Conservation (phyloP, 2,888 invertebrate species). For the Tipula unca region DNA sequence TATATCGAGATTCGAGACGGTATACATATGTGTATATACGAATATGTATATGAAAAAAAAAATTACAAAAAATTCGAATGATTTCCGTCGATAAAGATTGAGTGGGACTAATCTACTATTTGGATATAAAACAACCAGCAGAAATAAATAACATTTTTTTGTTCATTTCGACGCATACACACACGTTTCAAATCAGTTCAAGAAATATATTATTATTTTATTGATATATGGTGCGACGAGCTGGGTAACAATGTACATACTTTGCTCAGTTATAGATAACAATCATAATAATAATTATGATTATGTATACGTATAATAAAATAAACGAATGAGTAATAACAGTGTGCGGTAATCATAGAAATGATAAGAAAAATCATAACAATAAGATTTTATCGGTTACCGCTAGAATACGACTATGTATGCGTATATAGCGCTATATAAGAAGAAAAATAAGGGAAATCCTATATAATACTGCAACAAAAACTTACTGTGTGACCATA, state of each 20-base stretch:
- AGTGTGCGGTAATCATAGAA: background rate
- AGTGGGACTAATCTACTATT: background rate
- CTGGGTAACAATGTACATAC: background rate
- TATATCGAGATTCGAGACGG: background rate
- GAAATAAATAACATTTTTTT: background rate
- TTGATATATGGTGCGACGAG: background rate
- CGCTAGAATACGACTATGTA: background rate
- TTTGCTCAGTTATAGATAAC: background rate
- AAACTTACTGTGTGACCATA: no score
- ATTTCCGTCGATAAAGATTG: background rate
- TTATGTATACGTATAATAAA: background rate
- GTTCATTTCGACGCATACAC: background rate
- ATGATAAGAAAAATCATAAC: background rate
- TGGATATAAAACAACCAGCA: background rate
- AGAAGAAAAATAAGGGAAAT: no score
- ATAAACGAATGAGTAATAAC: background rate
- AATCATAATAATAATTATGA: background rate
- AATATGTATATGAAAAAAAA: background rate
- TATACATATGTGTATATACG: no score
- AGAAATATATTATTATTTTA: background rate
- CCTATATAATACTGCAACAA: no score
- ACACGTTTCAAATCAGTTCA: background rate
- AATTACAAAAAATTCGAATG: background rate
- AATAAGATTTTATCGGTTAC: background rate
- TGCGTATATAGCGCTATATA: no score